A percentile compares a stretch with the other conserved stretches of the same genome.
These are phyloP conservation scores for Chelonus formosanus DNA, from an alignment of 2,888 invertebrate genomes.

Conservation along the genomic window DNA sequence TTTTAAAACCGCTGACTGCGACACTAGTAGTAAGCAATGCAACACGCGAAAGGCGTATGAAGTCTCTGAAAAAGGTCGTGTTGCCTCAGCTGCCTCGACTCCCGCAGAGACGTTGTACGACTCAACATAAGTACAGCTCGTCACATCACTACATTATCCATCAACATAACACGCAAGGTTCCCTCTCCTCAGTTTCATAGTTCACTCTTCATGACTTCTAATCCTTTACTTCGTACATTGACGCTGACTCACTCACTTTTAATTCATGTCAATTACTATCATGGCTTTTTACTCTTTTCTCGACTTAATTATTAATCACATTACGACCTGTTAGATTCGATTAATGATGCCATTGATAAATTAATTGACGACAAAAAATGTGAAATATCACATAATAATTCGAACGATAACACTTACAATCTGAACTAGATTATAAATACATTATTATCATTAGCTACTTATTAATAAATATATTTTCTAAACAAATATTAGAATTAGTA, in stretches of 20 bases:
- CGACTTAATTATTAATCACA: conserved; percentile 23
- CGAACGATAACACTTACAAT: no score
- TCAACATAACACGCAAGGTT: conserved; percentile 23
- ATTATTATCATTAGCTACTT: no score
- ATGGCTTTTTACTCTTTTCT: conserved; percentile 11
- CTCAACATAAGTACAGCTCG: conserved; percentile 24
- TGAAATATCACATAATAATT: not conserved
- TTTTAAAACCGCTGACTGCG: not conserved
- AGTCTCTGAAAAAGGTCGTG: conserved; percentile 12
- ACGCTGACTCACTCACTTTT: conserved; percentile 20
- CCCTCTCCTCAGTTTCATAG: conserved; percentile 17
- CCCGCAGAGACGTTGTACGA: conserved; percentile 45
- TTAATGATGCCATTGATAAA: not conserved
- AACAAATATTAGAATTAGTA: no score
- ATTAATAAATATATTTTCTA: no score
- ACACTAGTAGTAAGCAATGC: not conserved
- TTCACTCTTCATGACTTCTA: conserved; percentile 17
- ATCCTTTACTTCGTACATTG: conserved; percentile 4
- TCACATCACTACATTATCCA: conserved; percentile 10
- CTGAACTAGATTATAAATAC: no score
- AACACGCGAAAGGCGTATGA: conserved; percentile 7
- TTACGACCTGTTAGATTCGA: not conserved
- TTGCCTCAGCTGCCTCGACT: conserved; percentile 37
- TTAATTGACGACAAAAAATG: not conserved
- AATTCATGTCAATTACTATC: conserved; percentile 29